Conservation (phyloP, 2,113 vertebrate genomes). For the Crocuta crocuta region DNA sequence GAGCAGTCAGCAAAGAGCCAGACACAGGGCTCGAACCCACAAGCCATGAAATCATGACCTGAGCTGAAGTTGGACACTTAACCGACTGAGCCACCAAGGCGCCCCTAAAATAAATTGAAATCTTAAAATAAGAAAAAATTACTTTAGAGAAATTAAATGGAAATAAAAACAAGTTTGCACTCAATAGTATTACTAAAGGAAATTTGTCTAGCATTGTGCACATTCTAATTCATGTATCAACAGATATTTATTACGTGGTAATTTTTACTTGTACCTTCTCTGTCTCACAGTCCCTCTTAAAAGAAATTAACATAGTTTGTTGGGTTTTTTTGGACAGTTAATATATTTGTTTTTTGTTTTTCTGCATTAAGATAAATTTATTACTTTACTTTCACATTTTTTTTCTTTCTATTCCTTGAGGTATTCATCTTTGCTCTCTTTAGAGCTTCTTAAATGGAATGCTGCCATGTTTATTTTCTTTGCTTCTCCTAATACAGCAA, state of each 20-base stretch:
- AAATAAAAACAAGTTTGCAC: background rate
- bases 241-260: background rate
- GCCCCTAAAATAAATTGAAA: no score
- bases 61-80: no score
- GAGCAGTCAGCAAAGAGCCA: no score
- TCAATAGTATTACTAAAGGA: background rate
- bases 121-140: background rate
- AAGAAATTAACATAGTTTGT: background rate
- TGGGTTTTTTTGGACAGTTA: background rate
- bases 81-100: no score
- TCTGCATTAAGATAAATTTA: background rate
- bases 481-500: background rate
- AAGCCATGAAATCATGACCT: no score
- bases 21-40: no score
- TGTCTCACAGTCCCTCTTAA: background rate
- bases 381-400: background rate
- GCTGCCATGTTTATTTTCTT: background rate
- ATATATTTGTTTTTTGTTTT: background rate
- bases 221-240: background rate
- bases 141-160: background rate
- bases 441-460: background rate
- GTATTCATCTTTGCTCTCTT: background rate
- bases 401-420: background rate
- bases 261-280: background rate
- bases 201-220: background rate